Percentiles rank a stretch among this genome's conserved stretches.
These are phyloP conservation scores for Heterocephalus glaber DNA, from an alignment of 2,113 vertebrate species.

Conservation along the genomic window DNA sequence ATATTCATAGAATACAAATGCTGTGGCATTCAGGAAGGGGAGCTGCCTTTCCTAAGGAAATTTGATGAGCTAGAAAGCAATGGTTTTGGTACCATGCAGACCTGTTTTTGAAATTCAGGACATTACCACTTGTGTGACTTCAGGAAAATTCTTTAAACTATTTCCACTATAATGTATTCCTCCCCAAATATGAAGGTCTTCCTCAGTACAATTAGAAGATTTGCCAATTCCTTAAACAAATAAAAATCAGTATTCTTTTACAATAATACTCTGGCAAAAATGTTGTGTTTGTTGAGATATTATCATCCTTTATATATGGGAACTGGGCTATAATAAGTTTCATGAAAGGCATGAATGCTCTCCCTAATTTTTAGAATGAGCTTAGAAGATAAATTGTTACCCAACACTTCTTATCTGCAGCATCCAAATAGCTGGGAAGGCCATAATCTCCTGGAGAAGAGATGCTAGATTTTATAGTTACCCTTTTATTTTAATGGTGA, in stretches of 20 bases:
- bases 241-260: background rate
- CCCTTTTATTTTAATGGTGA: slow-evolving; percentile 34
- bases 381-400: background rate
- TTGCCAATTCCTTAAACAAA: slow-evolving; percentile 13
- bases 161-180: background rate
- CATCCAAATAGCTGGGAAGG: background rate
- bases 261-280: background rate
- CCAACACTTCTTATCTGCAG: background rate
- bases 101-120: background rate
- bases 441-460: background rate
- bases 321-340: background rate
- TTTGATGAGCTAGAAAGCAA: background rate
- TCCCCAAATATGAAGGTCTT: background rate
- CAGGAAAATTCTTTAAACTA: background rate
- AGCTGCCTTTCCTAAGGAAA: background rate
- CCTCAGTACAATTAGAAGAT: background rate
- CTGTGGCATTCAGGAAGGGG: background rate
- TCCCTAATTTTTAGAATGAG: background rate
- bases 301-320: background rate
- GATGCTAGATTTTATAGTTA: background rate
- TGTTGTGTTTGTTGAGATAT: background rate
- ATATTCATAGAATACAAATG: background rate
- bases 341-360: background rate
- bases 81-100: background rate
- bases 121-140: background rate